These are phyloP conservation scores for Pyrgilauda ruficollis DNA, from an alignment of 2,113 vertebrate species.

Conservation along the genomic window DNA sequence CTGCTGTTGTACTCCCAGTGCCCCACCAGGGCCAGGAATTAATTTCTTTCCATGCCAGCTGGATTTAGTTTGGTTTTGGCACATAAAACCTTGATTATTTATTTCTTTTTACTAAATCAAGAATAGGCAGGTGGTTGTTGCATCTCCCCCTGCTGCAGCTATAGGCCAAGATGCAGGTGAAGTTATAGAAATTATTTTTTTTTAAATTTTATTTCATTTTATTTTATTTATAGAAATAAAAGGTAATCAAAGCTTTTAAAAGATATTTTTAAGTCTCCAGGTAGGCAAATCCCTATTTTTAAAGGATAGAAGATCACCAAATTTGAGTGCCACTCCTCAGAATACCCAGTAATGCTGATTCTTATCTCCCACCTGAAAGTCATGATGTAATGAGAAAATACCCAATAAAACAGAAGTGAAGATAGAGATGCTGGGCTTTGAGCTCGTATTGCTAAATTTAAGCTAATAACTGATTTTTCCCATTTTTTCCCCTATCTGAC, in stretches of 20 bases:
- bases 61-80: not conserved
- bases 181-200: not conserved
- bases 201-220: not conserved
- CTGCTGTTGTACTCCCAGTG: not conserved
- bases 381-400: not conserved
- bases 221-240: not conserved
- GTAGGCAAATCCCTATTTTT: not conserved
- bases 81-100: not conserved
- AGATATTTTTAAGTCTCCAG: not conserved
- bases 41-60: not conserved
- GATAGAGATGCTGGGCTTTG: not conserved
- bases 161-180: not conserved
- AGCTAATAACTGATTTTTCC: not conserved
- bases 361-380: not conserved
- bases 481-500: not conserved
- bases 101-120: not conserved
- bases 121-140: not conserved
- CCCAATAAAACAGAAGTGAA: not conserved
- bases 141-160: not conserved
- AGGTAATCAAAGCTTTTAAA: not conserved
- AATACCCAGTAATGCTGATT: not conserved
- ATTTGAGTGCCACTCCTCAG: not conserved
- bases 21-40: not conserved
- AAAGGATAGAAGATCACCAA: not conserved
- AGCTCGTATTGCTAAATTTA: not conserved